These are phyloP conservation scores for Notarius quadriscutis DNA, from an alignment of 2,113 vertebrate species.

Conservation along the genomic window DNA sequence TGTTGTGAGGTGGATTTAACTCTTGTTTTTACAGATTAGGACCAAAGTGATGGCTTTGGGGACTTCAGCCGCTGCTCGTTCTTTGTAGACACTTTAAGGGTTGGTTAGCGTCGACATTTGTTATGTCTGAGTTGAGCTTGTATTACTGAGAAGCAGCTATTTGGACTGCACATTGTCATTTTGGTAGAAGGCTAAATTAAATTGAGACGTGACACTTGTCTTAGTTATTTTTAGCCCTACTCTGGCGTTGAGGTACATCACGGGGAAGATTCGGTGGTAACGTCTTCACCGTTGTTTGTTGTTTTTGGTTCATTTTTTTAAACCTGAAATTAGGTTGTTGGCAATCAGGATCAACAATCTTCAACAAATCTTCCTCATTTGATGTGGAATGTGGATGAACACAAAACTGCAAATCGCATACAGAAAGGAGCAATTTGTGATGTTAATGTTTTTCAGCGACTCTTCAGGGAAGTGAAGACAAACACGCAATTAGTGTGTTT, in stretches of 20 bases:
- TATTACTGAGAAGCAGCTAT: slow-evolving; percentile 30
- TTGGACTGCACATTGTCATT: slow-evolving; percentile 30
- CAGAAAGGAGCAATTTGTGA: slow-evolving; percentile 47
- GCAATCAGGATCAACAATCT: slow-evolving; percentile 46
- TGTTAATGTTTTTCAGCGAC: slow-evolving; percentile 51
- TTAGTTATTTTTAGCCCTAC: slow-evolving; percentile 1
- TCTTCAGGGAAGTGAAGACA: slow-evolving; percentile 52
- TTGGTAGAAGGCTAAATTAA: slow-evolving; percentile 20
- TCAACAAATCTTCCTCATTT: slow-evolving; percentile 27
- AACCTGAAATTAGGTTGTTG: slow-evolving; percentile 47
- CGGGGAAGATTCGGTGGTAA: slow-evolving; percentile 6
- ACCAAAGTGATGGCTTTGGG: slow-evolving; percentile 53
- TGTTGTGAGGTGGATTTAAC: slow-evolving; percentile 48
- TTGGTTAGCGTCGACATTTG: slow-evolving; percentile 48
- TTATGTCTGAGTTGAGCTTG: slow-evolving; percentile 56
- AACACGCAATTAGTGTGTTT: slow-evolving; percentile 53
- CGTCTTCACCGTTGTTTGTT: slow-evolving; percentile 40
- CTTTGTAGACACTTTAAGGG: slow-evolving; percentile 54
- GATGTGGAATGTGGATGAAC: slow-evolving; percentile 28
- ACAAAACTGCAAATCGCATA: slow-evolving; percentile 29
- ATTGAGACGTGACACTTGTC: neutral
- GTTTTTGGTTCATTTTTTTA: neutral
- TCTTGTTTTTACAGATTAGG: slow-evolving; percentile 62
- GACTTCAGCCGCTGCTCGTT: slow-evolving; percentile 46
- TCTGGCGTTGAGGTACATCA: neutral